Conservation (phyloP, 2,888 invertebrate genomes). For the Cremastinae sp. region DNA sequence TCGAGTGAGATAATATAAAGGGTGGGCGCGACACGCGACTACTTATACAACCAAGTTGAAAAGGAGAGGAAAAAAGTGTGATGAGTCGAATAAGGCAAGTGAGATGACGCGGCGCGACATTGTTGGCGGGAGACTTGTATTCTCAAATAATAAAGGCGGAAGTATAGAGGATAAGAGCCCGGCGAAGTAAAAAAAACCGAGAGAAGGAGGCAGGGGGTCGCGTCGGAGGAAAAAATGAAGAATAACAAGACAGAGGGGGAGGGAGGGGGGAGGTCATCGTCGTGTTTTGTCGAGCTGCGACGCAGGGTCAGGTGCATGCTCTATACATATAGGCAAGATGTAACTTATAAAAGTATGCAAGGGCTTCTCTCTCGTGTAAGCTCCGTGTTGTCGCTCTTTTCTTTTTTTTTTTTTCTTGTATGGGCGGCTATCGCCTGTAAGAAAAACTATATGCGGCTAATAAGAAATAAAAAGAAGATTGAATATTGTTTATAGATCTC, state of each 20-base stretch:
- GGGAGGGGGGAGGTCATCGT: conserved; percentile 15
- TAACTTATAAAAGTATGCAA: conserved; percentile 30
- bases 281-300: conserved; percentile 28
- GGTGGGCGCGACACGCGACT: background rate
- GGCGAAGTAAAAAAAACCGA: background rate
- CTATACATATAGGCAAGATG: no score
- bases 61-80: background rate
- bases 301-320: conserved; percentile 57
- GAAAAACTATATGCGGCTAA: no score
- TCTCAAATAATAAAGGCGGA: conserved; percentile 23
- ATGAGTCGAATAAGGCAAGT: background rate
- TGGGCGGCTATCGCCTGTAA: conserved; percentile 44
- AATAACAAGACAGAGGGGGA: background rate
- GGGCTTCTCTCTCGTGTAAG: conserved; percentile 51
- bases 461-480: no score
- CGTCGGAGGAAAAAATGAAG: background rate
- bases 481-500: no score
- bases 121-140: conserved; percentile 34
- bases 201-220: no score
- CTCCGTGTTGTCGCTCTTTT: background rate
- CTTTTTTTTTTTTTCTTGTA: conserved; percentile 21
- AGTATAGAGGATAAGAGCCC: conserved; percentile 36
- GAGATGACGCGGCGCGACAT: conserved; percentile 15
- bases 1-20: conserved; percentile 6
- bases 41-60: no score